A percentile compares a stretch with the other conserved stretches of the same genome.
These are phyloP conservation scores for Trichogramma evanescens DNA, from an alignment of 2,888 invertebrate species.

Conservation along the genomic window DNA sequence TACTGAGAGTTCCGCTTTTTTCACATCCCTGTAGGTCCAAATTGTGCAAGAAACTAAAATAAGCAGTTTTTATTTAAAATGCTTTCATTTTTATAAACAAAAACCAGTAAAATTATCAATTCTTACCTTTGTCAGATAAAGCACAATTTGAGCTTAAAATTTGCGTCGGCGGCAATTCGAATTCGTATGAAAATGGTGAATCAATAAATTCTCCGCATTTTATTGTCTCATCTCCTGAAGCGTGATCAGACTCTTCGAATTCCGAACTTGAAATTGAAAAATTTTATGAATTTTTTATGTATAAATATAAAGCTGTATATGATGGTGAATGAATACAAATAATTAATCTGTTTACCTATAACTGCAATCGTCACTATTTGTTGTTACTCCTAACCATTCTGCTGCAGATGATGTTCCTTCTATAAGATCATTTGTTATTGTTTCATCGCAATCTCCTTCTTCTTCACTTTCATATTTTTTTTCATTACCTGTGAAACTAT, in stretches of 20 bases:
- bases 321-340: neutral
- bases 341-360: slow-evolving; percentile 50
- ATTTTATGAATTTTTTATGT: neutral
- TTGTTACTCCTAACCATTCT: slow-evolving; percentile 83
- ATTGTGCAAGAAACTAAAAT: slow-evolving; percentile 84
- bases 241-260: slow-evolving; percentile 52
- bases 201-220: slow-evolving; percentile 46
- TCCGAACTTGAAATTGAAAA: slow-evolving; percentile 54
- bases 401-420: slow-evolving; percentile 61
- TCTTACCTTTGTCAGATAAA: slow-evolving; percentile 67
- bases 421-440: slow-evolving; percentile 55
- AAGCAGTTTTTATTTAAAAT: slow-evolving; percentile 6
- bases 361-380: slow-evolving; percentile 81
- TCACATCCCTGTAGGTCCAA: slow-evolving; percentile 85
- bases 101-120: neutral
- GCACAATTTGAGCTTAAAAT: slow-evolving; percentile 64
- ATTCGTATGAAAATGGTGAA: slow-evolving; percentile 57
- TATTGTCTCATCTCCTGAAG: slow-evolving; percentile 41
- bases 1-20: slow-evolving; percentile 88
- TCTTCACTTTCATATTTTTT: slow-evolving; percentile 55
- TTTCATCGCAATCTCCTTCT: slow-evolving; percentile 55
- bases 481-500: slow-evolving; percentile 28
- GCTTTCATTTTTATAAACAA: neutral
- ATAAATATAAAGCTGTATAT: neutral
- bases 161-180: slow-evolving; percentile 66